Percentiles rank a stretch among this genome's conserved stretches.
These are phyloP conservation scores for Syngnathus acus DNA, from an alignment of 2,797 vertebrate species.

Conservation along the genomic window DNA sequence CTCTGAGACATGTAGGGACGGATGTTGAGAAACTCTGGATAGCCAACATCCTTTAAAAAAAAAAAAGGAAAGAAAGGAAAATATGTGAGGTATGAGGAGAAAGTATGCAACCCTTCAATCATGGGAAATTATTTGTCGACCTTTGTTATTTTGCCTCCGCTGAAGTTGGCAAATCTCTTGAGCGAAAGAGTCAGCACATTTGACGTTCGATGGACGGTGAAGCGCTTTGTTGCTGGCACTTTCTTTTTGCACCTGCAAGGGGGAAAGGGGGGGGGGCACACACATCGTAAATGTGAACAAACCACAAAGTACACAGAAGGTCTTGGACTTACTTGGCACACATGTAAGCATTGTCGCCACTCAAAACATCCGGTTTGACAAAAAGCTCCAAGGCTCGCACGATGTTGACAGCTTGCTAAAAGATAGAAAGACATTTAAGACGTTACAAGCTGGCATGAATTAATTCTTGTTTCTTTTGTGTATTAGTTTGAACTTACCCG, in stretches of 20 bases:
- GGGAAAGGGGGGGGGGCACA: not conserved
- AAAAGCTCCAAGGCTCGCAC: slow-evolving; percentile 87
- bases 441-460: not conserved
- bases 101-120: not conserved
- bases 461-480: too few relatives aligned
- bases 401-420: slow-evolving; percentile 83
- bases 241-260: slow-evolving; percentile 89
- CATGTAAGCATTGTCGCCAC: slow-evolving; percentile 95
- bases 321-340: slow-evolving; percentile 80
- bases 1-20: slow-evolving; percentile 93
- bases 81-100: not conserved
- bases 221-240: slow-evolving; percentile 88
- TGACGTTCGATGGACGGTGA: slow-evolving; percentile 87
- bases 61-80: too few relatives aligned
- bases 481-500: slow-evolving; percentile 65
- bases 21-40: slow-evolving; percentile 88
- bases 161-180: slow-evolving; percentile 90
- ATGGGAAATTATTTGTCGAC: slow-evolving; percentile 46
- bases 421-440: slow-evolving; percentile 13
- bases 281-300: not conserved
- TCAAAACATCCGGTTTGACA: slow-evolving; percentile 85
- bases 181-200: slow-evolving; percentile 89
- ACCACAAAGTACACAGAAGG: not conserved
- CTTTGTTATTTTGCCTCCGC: slow-evolving; percentile 91
- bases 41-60: slow-evolving; percentile 80